These are phyloP conservation scores for Malurus leucopterus DNA, from an alignment of 2,797 vertebrate species.

Conservation along the genomic window DNA sequence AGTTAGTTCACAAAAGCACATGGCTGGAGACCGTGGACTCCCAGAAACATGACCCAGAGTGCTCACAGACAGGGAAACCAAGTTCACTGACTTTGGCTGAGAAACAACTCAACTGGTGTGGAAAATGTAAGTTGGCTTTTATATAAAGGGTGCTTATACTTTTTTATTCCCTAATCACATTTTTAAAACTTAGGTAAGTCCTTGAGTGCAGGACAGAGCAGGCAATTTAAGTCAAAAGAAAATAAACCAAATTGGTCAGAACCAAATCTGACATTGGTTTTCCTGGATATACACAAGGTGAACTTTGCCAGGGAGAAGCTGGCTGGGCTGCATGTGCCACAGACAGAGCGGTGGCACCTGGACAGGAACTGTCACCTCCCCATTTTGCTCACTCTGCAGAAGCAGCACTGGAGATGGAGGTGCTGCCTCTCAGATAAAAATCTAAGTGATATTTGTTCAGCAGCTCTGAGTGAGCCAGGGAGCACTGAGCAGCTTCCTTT, in stretches of 20 bases:
- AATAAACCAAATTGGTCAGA: not conserved
- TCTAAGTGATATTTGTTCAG: not conserved
- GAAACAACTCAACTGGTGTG: constrained; percentile 36
- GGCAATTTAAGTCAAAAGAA: not conserved
- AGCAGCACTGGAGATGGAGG: not conserved
- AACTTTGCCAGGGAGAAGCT: not conserved
- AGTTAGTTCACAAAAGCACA: not conserved
- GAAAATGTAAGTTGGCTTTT: constrained; percentile 58
- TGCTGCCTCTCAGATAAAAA: not conserved
- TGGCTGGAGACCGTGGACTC: not conserved
- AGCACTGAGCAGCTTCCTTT: not conserved
- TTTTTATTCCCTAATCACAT: constrained; percentile 15
- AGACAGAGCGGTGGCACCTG: not conserved
- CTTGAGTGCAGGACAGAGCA: not conserved
- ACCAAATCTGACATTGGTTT: not conserved
- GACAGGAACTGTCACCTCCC: not conserved
- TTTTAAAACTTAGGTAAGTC: constrained; percentile 52
- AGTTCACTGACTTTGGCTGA: not conserved
- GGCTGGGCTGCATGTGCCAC: rapidly evolving
- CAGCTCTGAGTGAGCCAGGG: not conserved
- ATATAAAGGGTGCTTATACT: constrained; percentile 63
- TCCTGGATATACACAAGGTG: not conserved
- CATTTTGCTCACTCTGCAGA: not conserved
- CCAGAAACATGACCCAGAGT: not conserved
- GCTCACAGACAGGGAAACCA: not conserved